Percentiles rank a stretch among this genome's conserved stretches.
Evolutionary conservation across 2,113 vertebrate species (phyloP).

Genomic region (Dasyprocta punctata): DNA sequence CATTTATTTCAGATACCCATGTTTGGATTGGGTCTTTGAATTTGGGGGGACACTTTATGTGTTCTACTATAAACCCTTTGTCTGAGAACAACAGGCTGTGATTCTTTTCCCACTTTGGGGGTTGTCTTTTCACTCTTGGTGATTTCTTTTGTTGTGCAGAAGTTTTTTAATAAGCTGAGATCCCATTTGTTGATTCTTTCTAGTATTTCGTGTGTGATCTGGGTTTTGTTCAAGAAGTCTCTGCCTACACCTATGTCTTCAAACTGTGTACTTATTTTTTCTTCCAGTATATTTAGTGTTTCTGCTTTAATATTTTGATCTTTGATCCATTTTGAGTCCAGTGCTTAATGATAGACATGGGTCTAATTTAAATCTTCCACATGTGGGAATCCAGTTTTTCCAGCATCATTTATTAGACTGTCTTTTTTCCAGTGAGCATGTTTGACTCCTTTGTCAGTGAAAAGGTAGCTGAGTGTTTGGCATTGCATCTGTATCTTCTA

Average conservation of each 20-base stretch:
- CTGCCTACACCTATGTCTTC: background rate
- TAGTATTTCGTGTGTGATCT: background rate
- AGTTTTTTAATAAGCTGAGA: background rate
- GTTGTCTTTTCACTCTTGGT: background rate
- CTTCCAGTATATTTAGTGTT: background rate
- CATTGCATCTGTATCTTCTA: too few species aligned
- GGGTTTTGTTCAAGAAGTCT: background rate
- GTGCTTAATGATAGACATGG: background rate
- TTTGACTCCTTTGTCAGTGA: too few species aligned
- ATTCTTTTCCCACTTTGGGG: background rate
- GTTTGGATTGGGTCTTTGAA: too few species aligned
- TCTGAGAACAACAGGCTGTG: background rate
- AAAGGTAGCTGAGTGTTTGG: too few species aligned
- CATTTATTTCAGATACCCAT: too few species aligned
- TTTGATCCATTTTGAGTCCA: background rate
- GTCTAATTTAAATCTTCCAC: background rate
- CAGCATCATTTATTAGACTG: too few species aligned
- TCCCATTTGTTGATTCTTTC: background rate
- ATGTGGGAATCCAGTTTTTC: too few species aligned
- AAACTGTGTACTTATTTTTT: background rate
- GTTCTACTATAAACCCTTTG: background rate
- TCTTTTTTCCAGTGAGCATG: too few species aligned
- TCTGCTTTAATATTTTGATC: background rate
- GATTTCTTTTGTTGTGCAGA: background rate
- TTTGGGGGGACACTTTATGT: too few species aligned